phyloP scores from a whole-genome alignment of 2,797 vertebrate species.

The Pseudomugil gertrudae region DNA sequence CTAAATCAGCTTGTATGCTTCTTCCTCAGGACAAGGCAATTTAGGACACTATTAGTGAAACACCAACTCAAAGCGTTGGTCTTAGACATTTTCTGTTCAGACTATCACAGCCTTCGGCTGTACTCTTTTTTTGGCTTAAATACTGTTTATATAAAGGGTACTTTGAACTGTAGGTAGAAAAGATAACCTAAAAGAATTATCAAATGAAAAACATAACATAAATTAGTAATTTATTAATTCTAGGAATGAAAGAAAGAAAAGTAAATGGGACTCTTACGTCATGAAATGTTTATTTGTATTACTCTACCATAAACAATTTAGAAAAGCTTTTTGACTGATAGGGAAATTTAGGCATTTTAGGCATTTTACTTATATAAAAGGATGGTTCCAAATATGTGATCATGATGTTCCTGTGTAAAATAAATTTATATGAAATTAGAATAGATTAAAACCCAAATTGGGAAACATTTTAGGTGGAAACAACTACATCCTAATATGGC shows the following conservation, averaged over 20 bases:
- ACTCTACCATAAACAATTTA: neutral
- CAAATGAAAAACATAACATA: neutral
- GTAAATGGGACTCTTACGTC: neutral
- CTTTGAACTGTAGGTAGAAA: neutral
- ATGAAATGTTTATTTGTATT: neutral
- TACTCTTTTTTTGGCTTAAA: neutral
- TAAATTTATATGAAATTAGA: neutral
- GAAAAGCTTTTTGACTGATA: neutral
- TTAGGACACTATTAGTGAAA: neutral
- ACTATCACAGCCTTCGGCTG: neutral
- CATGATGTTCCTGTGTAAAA: no score
- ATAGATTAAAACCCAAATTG: neutral
- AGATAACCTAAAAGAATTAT: neutral
- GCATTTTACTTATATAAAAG: no score
- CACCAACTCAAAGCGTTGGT: constrained; percentile 5
- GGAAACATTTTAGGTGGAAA: neutral
- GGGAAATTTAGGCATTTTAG: neutral
- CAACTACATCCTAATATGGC: neutral
- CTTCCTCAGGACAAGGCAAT: neutral
- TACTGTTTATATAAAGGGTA: neutral
- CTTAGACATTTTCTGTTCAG: constrained; percentile 1
- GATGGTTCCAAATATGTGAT: no score
- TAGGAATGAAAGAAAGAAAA: neutral
- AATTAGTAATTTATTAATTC: neutral
- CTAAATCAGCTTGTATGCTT: constrained; percentile 6